Percentiles rank a stretch among this genome's conserved stretches.
Conservation (phyloP, 2,797 vertebrate species). For the Chelidonichthys spinosus region DNA sequence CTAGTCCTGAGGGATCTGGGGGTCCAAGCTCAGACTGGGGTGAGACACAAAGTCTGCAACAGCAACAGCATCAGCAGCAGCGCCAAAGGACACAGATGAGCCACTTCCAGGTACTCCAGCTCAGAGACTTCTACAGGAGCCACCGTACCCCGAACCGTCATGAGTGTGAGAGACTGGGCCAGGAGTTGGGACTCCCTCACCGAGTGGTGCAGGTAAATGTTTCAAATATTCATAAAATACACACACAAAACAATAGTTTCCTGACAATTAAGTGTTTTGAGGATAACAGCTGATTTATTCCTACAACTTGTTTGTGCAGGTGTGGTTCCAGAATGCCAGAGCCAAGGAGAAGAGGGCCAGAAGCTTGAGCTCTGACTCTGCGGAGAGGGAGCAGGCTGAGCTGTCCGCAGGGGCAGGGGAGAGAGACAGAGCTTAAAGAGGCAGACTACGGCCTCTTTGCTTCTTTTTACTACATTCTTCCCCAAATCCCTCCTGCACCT, state of each 20-base stretch:
- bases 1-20: conserved; percentile 90
- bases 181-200: conserved; percentile 97
- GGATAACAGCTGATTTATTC: conserved; percentile 4
- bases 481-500: conserved; percentile 80
- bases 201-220: conserved; percentile 94
- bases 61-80: conserved; percentile 80
- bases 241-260: background rate
- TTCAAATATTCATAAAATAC: conserved; percentile 5
- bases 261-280: background rate
- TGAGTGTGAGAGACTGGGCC: conserved; percentile 97
- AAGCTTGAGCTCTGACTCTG: conserved; percentile 79
- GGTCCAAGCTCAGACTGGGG: conserved; percentile 89
- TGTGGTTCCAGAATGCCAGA: conserved; percentile 99
- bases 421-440: conserved; percentile 93
- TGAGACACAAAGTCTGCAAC: conserved; percentile 89
- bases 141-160: conserved; percentile 98
- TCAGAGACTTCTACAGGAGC: conserved; percentile 97
- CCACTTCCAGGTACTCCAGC: conserved; percentile 96
- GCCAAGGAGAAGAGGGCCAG: conserved; percentile 98
- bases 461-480: conserved; percentile 90
- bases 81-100: conserved; percentile 99
- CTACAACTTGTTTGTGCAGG: conserved; percentile 68
- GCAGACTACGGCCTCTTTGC: conserved; percentile 89
- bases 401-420: conserved; percentile 81
- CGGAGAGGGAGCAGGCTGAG: conserved; percentile 80